Conservation (phyloP, 1,140 invertebrate genomes). For the Dinothrombium tinctorium region DNA sequence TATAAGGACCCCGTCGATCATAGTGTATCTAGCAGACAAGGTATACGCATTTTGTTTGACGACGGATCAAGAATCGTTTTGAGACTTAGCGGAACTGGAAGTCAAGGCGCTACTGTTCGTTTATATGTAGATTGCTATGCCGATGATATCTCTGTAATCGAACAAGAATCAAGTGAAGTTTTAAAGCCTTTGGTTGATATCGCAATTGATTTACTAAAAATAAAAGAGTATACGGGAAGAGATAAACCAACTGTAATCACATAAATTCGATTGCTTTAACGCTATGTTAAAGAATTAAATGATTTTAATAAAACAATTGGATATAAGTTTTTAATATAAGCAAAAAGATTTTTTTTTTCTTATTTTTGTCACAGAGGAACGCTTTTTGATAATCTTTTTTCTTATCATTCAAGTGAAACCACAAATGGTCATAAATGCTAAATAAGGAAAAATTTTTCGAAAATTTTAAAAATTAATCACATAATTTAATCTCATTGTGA, state of each 20-base stretch:
- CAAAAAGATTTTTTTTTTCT: too few species aligned
- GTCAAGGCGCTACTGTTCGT: constrained; percentile 82
- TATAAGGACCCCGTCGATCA: constrained; percentile 83
- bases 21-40: constrained; percentile 69
- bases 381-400: too few species aligned
- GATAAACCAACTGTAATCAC: constrained; percentile 87
- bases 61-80: constrained; percentile 80
- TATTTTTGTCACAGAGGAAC: too few species aligned
- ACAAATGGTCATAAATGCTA: too few species aligned
- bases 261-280: too few species aligned
- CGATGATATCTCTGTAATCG: constrained; percentile 32
- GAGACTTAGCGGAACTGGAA: constrained; percentile 88
- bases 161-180: constrained; percentile 42
- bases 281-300: too few species aligned
- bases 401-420: too few species aligned
- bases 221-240: constrained; percentile 61
- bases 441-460: too few species aligned
- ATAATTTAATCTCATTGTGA: too few species aligned
- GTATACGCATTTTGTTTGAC: constrained; percentile 70
- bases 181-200: constrained; percentile 70
- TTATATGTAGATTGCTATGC: constrained; percentile 80
- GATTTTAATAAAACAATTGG: too few species aligned
- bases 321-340: too few species aligned
- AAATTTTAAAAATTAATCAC: too few species aligned
- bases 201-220: constrained; percentile 56